Conservation (phyloP, 2,888 invertebrate species). For the Pseudococcus jackbeardsleyi region DNA sequence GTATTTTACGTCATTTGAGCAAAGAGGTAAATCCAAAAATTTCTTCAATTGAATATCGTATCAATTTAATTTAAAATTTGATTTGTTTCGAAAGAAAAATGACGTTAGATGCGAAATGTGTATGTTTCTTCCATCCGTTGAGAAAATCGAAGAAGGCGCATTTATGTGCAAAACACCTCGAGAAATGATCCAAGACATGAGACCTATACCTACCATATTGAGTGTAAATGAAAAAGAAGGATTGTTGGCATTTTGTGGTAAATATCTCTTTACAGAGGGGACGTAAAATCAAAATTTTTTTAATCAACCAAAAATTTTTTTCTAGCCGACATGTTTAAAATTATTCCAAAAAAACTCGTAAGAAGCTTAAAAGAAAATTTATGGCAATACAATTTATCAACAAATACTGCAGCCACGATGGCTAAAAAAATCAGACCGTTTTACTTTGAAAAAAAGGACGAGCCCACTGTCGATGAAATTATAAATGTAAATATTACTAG, state of each 20-base stretch:
- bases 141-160: slow-evolving; percentile 51
- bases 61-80: not conserved
- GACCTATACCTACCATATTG: not conserved
- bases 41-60: not conserved
- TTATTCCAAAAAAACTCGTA: not conserved
- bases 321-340: not conserved
- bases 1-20: not conserved
- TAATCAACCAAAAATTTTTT: not conserved
- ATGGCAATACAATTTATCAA: not conserved
- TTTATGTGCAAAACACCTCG: slow-evolving; percentile 29
- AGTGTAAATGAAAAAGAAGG: slow-evolving; percentile 40
- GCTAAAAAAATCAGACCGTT: not conserved
- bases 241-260: slow-evolving; percentile 15
- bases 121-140: slow-evolving; percentile 21
- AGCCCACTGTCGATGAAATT: not conserved
- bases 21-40: not conserved
- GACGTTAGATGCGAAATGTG: not conserved
- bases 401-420: not conserved
- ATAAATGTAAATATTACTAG: not conserved
- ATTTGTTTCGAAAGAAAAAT: not conserved
- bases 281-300: too few species aligned
- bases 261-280: not conserved
- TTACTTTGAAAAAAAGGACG: not conserved
- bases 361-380: slow-evolving; percentile 15
- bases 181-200: not conserved